Evolutionary conservation across 30 jellyfish, hydroid and myxozoan genomes (phyloP), one percentile per base, ranked within the genome.

Genomic region (Sanderia malayensis): DNA sequence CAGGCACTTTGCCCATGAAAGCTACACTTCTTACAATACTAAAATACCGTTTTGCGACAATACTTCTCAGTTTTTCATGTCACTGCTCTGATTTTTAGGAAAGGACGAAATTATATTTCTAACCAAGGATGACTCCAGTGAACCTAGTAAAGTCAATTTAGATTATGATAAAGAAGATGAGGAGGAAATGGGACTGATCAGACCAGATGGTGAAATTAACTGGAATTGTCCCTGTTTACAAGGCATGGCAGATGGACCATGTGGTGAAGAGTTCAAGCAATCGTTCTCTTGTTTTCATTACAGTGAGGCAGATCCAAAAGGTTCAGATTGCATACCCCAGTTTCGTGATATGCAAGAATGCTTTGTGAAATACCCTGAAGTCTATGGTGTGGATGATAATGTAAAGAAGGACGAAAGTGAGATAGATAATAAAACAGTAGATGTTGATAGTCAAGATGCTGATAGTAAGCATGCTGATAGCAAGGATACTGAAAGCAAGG

Each of bases 191-290:
- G 99, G 99, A 17, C 58, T 94, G 26, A 87, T 94, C 17, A 82
- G 70, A 61, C 95, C 93, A 0, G 84, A 86, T 87, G 99, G 99
- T 2, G 97, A 82, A n/a, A 87, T 94, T 0, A 94, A 94, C 72
- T 94, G 99, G 99, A 93, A 94, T 27, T 94, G 99, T 58, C 99
- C 99, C 1, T 94, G 99, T 71, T 67, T 94, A 31, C 97, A 88
- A 65, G 99, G 99, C 58, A 86, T 94, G 97, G 97, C 97, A 28
- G 95, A 94, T 78, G 96, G 99, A 0, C 97, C 97, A 34, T 94
- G 99, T 52, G 99, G 99, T 1, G 92, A 85, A 46, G 89, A 86
- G 53, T 94, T 94, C 75, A 86, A 62, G 63, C 88, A 67, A 21
- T 97, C 99, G 7, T 86, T 94, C 67, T 76, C 97, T 0, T 94